Base-by-base conservation (phyloP, 1,140 invertebrate genomes). In the Platorchestia sp. region DNA sequence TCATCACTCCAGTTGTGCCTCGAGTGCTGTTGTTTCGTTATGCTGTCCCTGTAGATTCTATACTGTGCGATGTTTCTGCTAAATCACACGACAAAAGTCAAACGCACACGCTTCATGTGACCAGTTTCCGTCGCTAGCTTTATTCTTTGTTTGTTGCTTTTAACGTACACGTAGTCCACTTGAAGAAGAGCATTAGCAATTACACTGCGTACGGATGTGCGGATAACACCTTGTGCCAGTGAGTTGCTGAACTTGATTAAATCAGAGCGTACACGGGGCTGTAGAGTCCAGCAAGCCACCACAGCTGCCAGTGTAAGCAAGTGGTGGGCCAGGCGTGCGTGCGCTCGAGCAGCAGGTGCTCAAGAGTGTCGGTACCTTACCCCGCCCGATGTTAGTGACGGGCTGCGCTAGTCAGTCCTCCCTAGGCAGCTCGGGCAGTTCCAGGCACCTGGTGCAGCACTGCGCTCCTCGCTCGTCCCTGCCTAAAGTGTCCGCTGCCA, bases 371-470 rank as follows among this genome's bases (percentile, higher is more conserved):
- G 59, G 59, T 27, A 10, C 59, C 10, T 75, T 75, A 27, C 36
- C 59, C 59, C 41, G 87, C 87, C 91, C 43, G 40, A 93, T 93
- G 91, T 93, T 93, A 47, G 91, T 93, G 43, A 93, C 91, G 40
- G 91, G 91, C 45, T 93, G 91, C 36, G 91, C 91, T 14, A 93
- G 91, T 93, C 91, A 93, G 91, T 93, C 91, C 47, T 93, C 91
- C n/a, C 6, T 93, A 44, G 91, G 91, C 91, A 45, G 91, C 91
- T 93, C 43, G 0, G 91, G 89, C 89, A 91, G 41, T 42, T 91
- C 89, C n/a, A 36, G 91, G 14, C 91, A 45, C 91, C 91, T 45
- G 91, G 91, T 47, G 91, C 91, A 93, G 91, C 91, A 93, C 45
- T 93, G 43, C 91, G 19, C 91, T 27, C 44, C 7, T 47, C 91